phyloP scores from a whole-genome alignment of 1,140 invertebrate species.

The Drosophila arawakana region DNA sequence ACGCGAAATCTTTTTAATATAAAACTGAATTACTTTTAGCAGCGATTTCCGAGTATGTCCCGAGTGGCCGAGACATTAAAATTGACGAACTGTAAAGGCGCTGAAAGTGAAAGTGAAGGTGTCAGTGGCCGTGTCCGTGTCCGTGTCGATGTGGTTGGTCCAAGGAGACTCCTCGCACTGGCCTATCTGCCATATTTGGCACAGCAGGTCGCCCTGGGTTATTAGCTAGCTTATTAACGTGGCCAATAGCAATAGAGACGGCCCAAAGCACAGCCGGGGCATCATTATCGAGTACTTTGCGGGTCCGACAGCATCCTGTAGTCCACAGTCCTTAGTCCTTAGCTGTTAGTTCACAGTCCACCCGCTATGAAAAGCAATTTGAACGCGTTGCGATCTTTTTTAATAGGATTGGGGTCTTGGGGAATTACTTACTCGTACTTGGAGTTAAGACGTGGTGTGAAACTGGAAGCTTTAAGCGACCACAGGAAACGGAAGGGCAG shows the following conservation, averaged over 20 bases:
- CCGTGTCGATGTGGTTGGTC: too few relatives aligned
- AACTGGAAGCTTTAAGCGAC: constrained; percentile 17
- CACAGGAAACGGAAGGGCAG: constrained; percentile 53
- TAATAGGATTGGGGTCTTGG: constrained; percentile 79
- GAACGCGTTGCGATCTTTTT: constrained; percentile 53
- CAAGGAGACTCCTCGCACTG: not conserved
- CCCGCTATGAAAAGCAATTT: constrained; percentile 54
- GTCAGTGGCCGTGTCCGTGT: not conserved
- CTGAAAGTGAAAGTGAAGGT: not conserved
- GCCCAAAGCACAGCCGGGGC: constrained; percentile 35
- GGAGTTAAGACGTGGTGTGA: constrained; percentile 18
- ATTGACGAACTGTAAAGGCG: constrained; percentile 83
- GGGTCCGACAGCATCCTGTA: constrained; percentile 17
- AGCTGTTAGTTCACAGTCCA: constrained; percentile 7
- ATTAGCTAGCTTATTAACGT: constrained; percentile 81
- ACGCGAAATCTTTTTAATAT: constrained; percentile 79
- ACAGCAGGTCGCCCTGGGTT: constrained; percentile 69
- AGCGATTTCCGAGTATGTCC: constrained; percentile 78
- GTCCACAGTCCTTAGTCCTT: too few relatives aligned
- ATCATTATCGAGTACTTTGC: constrained; percentile 82
- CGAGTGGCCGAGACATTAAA: constrained; percentile 62
- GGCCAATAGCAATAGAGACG: constrained; percentile 34
- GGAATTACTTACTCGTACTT: constrained; percentile 63
- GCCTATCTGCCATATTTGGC: constrained; percentile 38
- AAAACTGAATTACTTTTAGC: constrained; percentile 82